These are phyloP conservation scores for Mirounga angustirostris DNA, from an alignment of 2,113 vertebrate species.

Conservation along the genomic window DNA sequence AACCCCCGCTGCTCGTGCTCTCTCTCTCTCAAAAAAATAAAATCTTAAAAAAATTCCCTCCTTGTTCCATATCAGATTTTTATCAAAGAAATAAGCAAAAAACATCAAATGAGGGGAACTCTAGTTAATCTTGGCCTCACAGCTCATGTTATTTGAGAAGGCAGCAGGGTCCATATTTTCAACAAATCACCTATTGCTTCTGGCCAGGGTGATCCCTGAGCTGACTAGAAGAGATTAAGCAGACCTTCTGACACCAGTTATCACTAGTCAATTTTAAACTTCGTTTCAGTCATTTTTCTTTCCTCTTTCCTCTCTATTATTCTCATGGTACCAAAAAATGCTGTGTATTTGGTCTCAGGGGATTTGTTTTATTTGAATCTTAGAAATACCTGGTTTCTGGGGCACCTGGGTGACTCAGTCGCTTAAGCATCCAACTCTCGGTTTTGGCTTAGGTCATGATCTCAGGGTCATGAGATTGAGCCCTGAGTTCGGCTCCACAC, in stretches of 20 bases:
- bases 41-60: not conserved
- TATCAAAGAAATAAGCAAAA: conserved; percentile 28
- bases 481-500: not conserved
- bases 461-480: not conserved
- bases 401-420: not conserved
- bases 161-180: not conserved
- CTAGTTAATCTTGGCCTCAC: not conserved
- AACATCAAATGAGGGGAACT: not conserved
- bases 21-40: not conserved
- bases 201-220: not conserved
- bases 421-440: not conserved
- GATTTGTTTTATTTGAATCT: not conserved
- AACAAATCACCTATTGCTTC: not conserved
- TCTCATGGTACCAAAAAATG: not conserved
- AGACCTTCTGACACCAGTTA: not conserved
- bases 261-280: not conserved
- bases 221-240: not conserved
- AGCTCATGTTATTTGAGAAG: not conserved
- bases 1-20: not conserved
- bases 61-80: not conserved
- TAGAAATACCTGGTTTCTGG: not conserved
- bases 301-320: not conserved
- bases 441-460: not conserved
- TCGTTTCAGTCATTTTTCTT: not conserved
- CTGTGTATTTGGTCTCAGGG: not conserved